Base-by-base conservation (phyloP, 2,888 invertebrate species). In the Heliothis peltigera region DNA sequence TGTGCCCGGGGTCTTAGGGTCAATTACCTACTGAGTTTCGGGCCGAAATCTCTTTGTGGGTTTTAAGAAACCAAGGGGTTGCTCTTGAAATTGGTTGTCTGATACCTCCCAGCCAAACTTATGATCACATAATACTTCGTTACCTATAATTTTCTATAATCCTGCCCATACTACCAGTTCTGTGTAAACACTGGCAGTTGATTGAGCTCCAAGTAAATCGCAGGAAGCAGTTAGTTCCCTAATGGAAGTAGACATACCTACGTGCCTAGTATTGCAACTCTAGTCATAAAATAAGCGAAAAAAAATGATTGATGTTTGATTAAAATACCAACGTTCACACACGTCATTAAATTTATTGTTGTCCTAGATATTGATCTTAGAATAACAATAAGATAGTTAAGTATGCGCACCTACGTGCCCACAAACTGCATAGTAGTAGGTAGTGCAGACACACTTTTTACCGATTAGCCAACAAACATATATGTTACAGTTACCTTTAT, bases 331-430 rank as follows among this genome's bases (percentile, higher is more conserved):
- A 32, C 32, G 19, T 17, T 18, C 17, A 22, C 15, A 1, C 21
- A 15, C 49, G 44, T 52, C 56, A 66, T 17, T 32, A 17, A 35
- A 47, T n/a, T n/a, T n/a, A n/a, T 15, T 32, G 7, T n/a, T 51
- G 73, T 10, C 32, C 68, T 47, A 68, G 44, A 49, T 70, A 46
- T 42, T 54, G 28, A 43, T 28, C 44, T 28, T 10, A 8, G 21
- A 43, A 43, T 10, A 35, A 43, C 18, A 73, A 48, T 66, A 32
- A 68, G 18, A 8, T 52, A 39, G 2, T 19, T 22, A 53, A 4
- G 6, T 22, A 21, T 25, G 19, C 19, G 6, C 21, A 39, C 15
- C 15, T 21, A 18, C 15, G 7, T 25, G 18, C 17, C 15, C 15
- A 15, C 2, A 54, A 72, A 72, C 7, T 42, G 47, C 32, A 42